These are phyloP conservation scores for Oreochromis spilurus DNA, from an alignment of 2,113 vertebrate genomes.

Conservation along the genomic window DNA sequence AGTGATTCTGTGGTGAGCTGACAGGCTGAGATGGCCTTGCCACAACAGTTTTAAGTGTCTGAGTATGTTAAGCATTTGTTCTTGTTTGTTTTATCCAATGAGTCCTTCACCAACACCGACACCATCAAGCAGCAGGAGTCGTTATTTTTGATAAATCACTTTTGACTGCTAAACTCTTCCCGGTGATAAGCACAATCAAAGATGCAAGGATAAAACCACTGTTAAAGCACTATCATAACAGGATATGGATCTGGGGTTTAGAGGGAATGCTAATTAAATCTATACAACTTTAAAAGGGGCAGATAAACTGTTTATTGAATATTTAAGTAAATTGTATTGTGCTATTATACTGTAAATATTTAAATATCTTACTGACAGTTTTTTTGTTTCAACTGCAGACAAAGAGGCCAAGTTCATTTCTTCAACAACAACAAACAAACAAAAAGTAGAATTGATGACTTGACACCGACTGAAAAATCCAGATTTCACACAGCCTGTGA, in stretches of 20 bases:
- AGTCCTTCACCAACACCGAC: not conserved
- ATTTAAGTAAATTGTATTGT: not conserved
- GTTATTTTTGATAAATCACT: not conserved
- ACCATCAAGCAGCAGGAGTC: not conserved
- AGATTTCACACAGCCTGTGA: conserved; percentile 48
- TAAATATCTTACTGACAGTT: not conserved
- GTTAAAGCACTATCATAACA: not conserved
- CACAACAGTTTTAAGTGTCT: not conserved
- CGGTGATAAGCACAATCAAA: not conserved
- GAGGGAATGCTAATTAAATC: not conserved
- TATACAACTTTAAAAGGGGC: not conserved
- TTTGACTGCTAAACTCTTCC: not conserved
- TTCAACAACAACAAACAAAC: conserved; percentile 9
- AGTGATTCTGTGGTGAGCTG: not conserved
- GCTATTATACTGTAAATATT: not conserved
- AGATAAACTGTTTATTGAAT: not conserved
- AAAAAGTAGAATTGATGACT: conserved; percentile 45
- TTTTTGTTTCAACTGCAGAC: not conserved
- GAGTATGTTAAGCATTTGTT: not conserved
- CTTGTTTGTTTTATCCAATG: not conserved
- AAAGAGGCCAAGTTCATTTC: not conserved
- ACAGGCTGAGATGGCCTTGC: not conserved
- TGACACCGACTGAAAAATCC: conserved; percentile 33
- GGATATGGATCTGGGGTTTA: not conserved
- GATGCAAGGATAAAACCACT: not conserved